Evolutionary conservation across 2,888 invertebrate genomes (phyloP).

Genomic region (Seladonia tumulorum): DNA sequence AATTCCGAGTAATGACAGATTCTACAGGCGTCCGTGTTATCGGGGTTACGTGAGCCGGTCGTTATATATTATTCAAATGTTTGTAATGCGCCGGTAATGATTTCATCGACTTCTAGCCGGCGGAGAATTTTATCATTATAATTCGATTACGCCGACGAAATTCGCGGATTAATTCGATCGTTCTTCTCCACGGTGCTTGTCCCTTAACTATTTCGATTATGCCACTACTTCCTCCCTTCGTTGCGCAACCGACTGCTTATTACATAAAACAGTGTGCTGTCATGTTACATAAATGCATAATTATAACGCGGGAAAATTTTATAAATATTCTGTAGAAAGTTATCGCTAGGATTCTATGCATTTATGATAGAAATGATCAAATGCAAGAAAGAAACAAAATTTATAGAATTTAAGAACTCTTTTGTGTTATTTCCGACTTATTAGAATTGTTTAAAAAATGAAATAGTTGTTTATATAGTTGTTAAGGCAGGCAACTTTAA

Average conservation of each 20-base stretch:
- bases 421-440: no score
- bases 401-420: no score
- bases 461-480: no score
- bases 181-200: neutral
- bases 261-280: neutral
- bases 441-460: no score
- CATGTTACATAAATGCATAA: no score
- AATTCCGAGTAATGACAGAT: slow-evolving; percentile 64
- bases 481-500: no score
- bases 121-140: neutral
- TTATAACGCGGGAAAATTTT: no score
- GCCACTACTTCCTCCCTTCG: neutral
- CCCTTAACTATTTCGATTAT: neutral
- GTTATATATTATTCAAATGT: slow-evolving; percentile 50
- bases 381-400: no score
- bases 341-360: no score
- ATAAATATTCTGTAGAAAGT: no score
- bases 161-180: neutral
- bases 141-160: neutral
- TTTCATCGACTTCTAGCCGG: slow-evolving; percentile 17
- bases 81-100: slow-evolving; percentile 29
- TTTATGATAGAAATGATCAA: no score
- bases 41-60: slow-evolving; percentile 32
- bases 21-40: slow-evolving; percentile 54
- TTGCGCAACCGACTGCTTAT: neutral